These are phyloP conservation scores for Darevskia nairensis DNA, from an alignment of 2,797 vertebrate species.

Conservation along the genomic window DNA sequence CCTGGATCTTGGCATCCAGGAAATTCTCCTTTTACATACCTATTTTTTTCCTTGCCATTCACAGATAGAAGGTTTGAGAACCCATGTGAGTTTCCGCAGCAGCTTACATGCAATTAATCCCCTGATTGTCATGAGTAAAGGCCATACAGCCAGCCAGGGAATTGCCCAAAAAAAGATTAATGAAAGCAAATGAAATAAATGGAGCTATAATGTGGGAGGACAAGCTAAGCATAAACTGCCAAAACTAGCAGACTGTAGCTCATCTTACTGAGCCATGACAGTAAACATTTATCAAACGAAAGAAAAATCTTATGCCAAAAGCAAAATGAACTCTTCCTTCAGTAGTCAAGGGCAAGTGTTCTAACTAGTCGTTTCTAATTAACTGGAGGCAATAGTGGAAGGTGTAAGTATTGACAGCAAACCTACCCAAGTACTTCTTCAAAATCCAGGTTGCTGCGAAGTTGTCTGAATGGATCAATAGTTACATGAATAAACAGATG, in stretches of 20 bases:
- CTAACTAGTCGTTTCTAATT: constrained; percentile 61
- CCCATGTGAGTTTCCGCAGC: constrained; percentile 45
- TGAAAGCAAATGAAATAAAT: constrained; percentile 76
- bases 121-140: constrained; percentile 61
- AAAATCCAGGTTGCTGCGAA: constrained; percentile 42
- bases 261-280: constrained; percentile 72
- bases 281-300: constrained; percentile 75
- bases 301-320: constrained; percentile 65
- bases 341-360: constrained; percentile 52
- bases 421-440: constrained; percentile 42
- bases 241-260: constrained; percentile 72
- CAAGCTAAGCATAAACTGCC: constrained; percentile 71
- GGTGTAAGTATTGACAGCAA: constrained; percentile 30
- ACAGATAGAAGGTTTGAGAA: background rate
- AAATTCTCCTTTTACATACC: too few species aligned
- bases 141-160: constrained; percentile 60
- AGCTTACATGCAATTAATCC: constrained; percentile 62
- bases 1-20: too few species aligned
- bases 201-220: constrained; percentile 67
- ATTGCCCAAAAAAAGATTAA: constrained; percentile 65
- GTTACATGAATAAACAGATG: constrained; percentile 53
- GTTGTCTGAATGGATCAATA: constrained; percentile 55
- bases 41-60: too few species aligned
- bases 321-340: constrained; percentile 62
- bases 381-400: constrained; percentile 57